Evolutionary conservation across 2,888 invertebrate species (phyloP).

Genomic region (Drosophila mettleri): DNA sequence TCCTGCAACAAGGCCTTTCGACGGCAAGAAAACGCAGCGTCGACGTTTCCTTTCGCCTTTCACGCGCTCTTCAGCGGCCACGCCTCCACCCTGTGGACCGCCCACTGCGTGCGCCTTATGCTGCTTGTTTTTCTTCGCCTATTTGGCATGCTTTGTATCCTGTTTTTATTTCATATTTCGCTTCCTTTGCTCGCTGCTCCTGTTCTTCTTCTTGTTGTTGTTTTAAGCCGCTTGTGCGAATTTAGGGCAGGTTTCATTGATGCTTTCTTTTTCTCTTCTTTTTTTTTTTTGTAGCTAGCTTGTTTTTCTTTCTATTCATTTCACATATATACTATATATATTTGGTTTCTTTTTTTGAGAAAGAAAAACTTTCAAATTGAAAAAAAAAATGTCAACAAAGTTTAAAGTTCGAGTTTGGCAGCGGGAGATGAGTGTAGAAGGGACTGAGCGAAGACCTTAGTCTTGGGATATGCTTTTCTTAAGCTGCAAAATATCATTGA

Average conservation of each 20-base stretch:
- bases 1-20: slow-evolving; percentile 32
- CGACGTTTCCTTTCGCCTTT: slow-evolving; percentile 51
- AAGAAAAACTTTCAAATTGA: slow-evolving; percentile 59
- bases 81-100: slow-evolving; percentile 1
- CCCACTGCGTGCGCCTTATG: slow-evolving; percentile 37
- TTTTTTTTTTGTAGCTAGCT: no score
- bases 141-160: slow-evolving; percentile 48
- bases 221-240: slow-evolving; percentile 75
- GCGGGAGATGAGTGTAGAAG: background rate
- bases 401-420: slow-evolving; percentile 32
- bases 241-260: slow-evolving; percentile 76
- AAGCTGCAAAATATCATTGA: background rate
- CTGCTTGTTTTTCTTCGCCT: slow-evolving; percentile 38
- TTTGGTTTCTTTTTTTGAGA: slow-evolving; percentile 1
- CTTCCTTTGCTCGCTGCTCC: slow-evolving; percentile 8
- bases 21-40: slow-evolving; percentile 66
- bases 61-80: slow-evolving; percentile 7
- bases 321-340: slow-evolving; percentile 27
- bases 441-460: background rate
- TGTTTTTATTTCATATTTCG: slow-evolving; percentile 41
- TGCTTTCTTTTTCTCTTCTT: no score
- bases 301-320: slow-evolving; percentile 3
- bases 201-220: slow-evolving; percentile 33
- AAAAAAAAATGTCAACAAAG: slow-evolving; percentile 63
- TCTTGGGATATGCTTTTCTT: background rate